These are phyloP conservation scores for Rhabdomys dilectus DNA, from an alignment of 2,113 vertebrate species.

Conservation along the genomic window DNA sequence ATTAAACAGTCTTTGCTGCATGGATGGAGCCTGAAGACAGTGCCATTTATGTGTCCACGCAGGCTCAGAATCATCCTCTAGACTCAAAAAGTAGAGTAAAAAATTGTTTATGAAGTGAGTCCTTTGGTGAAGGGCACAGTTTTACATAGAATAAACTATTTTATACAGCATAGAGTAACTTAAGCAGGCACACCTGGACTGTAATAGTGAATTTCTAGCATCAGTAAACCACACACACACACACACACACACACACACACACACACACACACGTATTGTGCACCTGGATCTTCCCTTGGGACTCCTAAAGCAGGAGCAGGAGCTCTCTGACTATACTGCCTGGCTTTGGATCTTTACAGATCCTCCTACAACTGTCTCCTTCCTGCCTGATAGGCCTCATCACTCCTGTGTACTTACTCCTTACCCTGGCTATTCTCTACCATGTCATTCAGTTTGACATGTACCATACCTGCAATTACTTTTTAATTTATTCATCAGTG, in stretches of 20 bases:
- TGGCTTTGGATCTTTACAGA: neutral
- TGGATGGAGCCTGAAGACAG: neutral
- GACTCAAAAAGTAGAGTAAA: neutral
- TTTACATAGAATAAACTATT: neutral
- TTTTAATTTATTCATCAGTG: neutral
- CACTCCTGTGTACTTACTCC: fast-evolving
- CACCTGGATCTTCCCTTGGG: no score
- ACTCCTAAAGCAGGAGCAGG: no score
- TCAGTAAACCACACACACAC: no score
- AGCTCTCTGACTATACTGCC: no score
- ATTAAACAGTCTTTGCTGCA: neutral
- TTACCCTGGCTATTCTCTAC: neutral
- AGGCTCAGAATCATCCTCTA: neutral
- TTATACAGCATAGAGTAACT: neutral
- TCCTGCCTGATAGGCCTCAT: neutral
- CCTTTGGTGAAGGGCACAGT: neutral
- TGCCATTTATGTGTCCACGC: no score
- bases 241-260: no score
- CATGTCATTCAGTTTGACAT: neutral
- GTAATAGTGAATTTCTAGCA: neutral
- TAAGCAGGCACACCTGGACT: neutral
- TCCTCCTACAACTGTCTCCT: neutral
- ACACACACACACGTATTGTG: no score
- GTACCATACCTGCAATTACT: neutral
- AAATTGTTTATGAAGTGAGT: neutral